phyloP scores from a whole-genome alignment of 2,888 invertebrate genomes.

The Drosophila neonasuta region DNA sequence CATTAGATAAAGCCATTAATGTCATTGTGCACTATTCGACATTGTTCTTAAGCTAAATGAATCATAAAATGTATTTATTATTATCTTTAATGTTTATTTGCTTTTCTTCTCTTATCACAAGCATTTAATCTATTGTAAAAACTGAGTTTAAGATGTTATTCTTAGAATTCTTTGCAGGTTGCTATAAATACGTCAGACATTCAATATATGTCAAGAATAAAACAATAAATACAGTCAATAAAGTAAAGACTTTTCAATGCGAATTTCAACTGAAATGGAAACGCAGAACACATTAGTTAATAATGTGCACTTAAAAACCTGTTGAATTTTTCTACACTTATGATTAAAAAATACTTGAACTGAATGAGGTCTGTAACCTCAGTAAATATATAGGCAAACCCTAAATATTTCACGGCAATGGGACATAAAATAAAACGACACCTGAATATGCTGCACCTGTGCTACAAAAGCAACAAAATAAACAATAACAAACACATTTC shows the following conservation, averaged over 20 bases:
- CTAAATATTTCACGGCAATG: conserved; percentile 18
- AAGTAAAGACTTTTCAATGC: background rate
- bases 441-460: conserved; percentile 44
- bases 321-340: background rate
- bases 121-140: background rate
- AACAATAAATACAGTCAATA: background rate
- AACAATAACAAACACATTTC: conserved; percentile 14
- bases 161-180: background rate
- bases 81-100: background rate
- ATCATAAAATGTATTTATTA: background rate
- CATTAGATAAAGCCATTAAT: too few species aligned
- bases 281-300: background rate
- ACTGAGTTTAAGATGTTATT: background rate
- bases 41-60: background rate
- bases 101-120: background rate
- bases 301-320: background rate
- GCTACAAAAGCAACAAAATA: conserved; percentile 22
- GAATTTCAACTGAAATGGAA: background rate
- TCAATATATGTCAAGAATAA: background rate
- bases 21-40: too few species aligned
- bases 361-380: conserved; percentile 17
- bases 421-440: conserved; percentile 32
- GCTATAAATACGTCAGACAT: background rate
- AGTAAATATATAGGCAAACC: conserved; percentile 6
- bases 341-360: conserved; percentile 8